Base-by-base conservation (phyloP, 2,797 vertebrate species). In the Halcyon smyrnensis region DNA sequence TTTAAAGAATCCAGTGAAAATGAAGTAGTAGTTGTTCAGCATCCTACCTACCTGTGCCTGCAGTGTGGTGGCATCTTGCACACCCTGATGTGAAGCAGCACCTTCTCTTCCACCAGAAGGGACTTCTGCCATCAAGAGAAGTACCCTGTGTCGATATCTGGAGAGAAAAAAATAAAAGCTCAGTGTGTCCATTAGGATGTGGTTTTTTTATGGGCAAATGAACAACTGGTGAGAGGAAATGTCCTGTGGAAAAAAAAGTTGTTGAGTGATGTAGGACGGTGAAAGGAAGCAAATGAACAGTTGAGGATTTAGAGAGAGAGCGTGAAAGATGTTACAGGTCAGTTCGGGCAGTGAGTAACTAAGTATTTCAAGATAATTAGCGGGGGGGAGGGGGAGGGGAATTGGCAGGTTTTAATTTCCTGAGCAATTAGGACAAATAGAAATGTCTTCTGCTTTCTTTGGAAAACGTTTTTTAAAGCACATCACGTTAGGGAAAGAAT, bases 361-460 rank as follows among this genome's bases (percentile, higher is more conserved):
- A 89, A 65, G 57, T 78, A 57, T 85, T 86, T 91, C 41, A 17
- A 54, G 30, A 46, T 96, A 89, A 95, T 95, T 84, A 91, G 41
- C 73, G 84, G 45, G 19, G 45, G 14, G 23, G 34, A 36, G n/a
- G n/a, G n/a, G n/a, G n/a, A n/a, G 5, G 8, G 9, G 71, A 12
- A 24, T 65, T 53, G 70, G 43, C 56, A 18, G 56, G 19, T 54
- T 84, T 93, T 90, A 48, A 77, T 83, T 90, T 94, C 93, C 91
- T 78, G 84, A 76, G 67, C 45, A 75, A 87, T 76, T 74, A 78
- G 74, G 75, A 71, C 9, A 17, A 67, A 75, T 81, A 74, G 75
- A 87, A 95, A 93, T 24, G 30, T 91, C 57, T 94, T 95, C 64
- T 93, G 56, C 64, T 95, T 94, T 90, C 51, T 87, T 94, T 60